Percentiles rank a stretch among this genome's conserved stretches.
phyloP scores from a whole-genome alignment of 2,113 vertebrate genomes.

The Phalacrocorax pelagicus region DNA sequence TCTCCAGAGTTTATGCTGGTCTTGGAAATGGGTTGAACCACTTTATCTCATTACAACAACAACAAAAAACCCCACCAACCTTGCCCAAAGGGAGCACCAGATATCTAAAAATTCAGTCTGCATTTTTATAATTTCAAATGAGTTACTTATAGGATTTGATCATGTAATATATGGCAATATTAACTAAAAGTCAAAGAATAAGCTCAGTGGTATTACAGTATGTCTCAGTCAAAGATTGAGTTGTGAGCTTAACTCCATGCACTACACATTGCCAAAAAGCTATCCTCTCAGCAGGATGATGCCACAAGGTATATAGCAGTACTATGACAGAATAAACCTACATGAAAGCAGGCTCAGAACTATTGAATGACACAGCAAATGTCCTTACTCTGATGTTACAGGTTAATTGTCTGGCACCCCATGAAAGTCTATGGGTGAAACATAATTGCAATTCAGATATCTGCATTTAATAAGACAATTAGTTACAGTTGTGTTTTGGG shows the following conservation, averaged over 20 bases:
- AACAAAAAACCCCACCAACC: neutral
- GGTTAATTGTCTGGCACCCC: conserved; percentile 3
- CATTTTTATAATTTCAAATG: neutral
- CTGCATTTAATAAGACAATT: conserved; percentile 30
- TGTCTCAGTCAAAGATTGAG: neutral
- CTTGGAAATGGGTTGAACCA: neutral
- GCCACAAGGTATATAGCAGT: neutral
- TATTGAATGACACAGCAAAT: neutral
- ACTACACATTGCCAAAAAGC: neutral
- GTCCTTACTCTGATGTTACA: neutral
- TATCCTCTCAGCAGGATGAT: neutral
- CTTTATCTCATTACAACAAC: neutral
- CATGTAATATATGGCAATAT: neutral
- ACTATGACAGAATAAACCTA: neutral
- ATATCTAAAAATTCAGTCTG: neutral
- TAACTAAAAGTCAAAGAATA: neutral
- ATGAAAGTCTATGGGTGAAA: neutral
- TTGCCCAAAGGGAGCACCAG: neutral
- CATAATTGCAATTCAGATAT: conserved; percentile 14
- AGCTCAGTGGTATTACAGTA: neutral
- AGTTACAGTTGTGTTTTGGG: conserved; percentile 20
- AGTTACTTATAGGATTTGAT: neutral
- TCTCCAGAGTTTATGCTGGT: neutral
- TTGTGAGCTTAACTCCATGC: neutral
- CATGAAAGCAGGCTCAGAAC: neutral